These are phyloP conservation scores for Leptinotarsa tumamoca DNA, from an alignment of 2,888 invertebrate genomes.

Conservation along the genomic window DNA sequence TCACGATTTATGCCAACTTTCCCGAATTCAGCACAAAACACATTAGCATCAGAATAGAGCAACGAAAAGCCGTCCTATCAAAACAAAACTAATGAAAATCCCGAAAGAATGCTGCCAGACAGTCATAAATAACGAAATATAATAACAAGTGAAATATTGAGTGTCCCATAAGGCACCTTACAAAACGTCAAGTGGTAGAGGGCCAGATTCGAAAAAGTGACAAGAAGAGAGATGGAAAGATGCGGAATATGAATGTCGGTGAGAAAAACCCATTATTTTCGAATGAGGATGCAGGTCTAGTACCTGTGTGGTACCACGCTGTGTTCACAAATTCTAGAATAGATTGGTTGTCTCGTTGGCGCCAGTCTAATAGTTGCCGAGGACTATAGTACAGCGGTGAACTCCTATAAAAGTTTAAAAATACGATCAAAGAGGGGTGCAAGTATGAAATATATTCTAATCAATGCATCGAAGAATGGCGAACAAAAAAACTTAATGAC, in stretches of 20 bases:
- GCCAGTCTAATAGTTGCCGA: slow-evolving; percentile 51
- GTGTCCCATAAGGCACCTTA: slow-evolving; percentile 40
- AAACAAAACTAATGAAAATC: slow-evolving; percentile 37
- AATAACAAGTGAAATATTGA: slow-evolving; percentile 38
- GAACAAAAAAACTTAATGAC: too few species aligned
- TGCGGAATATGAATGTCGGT: slow-evolving; percentile 5
- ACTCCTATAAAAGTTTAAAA: too few species aligned
- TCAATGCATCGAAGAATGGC: too few species aligned
- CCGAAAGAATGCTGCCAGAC: slow-evolving; percentile 28
- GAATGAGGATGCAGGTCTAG: slow-evolving; percentile 1
- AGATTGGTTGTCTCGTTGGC: slow-evolving; percentile 52
- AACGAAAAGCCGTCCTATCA: slow-evolving; percentile 28
- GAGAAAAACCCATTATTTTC: slow-evolving; percentile 1
- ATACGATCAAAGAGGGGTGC: slow-evolving; percentile 13
- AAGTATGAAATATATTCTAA: too few species aligned
- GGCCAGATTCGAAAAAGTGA: slow-evolving; percentile 19
- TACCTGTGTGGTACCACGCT: slow-evolving; percentile 49
- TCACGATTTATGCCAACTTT: slow-evolving; percentile 6
- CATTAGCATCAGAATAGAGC: slow-evolving; percentile 34
- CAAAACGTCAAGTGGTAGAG: slow-evolving; percentile 32
- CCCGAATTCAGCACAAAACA: slow-evolving; percentile 26
- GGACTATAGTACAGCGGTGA: background rate
- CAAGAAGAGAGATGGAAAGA: slow-evolving; percentile 1
- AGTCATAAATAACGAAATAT: slow-evolving; percentile 32
- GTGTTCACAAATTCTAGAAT: slow-evolving; percentile 52